Evolutionary conservation across 2,797 vertebrate species (phyloP).

Genomic region (Oreonectes daqikongensis): DNA sequence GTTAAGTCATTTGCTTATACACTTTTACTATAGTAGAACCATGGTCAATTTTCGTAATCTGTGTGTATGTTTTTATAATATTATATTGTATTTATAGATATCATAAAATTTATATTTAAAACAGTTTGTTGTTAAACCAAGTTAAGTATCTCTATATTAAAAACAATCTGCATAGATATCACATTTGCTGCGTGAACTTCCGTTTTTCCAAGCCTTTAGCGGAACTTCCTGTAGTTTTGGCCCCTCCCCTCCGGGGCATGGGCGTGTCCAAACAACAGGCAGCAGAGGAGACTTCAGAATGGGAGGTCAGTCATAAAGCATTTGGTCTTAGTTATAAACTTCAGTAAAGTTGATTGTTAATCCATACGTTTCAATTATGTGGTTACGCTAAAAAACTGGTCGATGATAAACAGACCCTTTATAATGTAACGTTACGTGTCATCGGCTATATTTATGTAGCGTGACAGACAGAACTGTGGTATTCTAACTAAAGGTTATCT

Average conservation of each 20-base stretch:
- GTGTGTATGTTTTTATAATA: not conserved
- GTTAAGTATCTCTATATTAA: too few species aligned
- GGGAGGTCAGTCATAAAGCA: constrained; percentile 74
- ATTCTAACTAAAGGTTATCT: not conserved
- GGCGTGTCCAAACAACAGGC: constrained; percentile 68
- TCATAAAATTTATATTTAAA: too few species aligned
- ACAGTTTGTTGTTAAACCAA: too few species aligned
- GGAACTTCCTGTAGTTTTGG: constrained; percentile 51
- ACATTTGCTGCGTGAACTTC: not conserved
- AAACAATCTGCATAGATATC: too few species aligned
- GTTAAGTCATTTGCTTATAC: not conserved
- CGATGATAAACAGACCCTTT: not conserved
- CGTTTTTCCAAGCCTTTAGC: not conserved
- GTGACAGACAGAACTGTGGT: not conserved
- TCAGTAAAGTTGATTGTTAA: not conserved
- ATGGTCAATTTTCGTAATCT: too few species aligned
- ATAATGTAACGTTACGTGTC: not conserved
- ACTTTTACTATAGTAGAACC: too few species aligned
- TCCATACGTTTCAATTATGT: not conserved
- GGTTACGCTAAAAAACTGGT: not conserved
- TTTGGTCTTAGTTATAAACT: not conserved
- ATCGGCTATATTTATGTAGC: not conserved
- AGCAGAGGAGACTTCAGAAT: constrained; percentile 70
- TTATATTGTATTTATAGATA: not conserved
- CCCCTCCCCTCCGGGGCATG: constrained; percentile 50